A percentile compares a stretch with the other conserved stretches of the same genome.
phyloP scores from a whole-genome alignment of 1,140 invertebrate genomes.

The Neotoxoptera formosana region DNA sequence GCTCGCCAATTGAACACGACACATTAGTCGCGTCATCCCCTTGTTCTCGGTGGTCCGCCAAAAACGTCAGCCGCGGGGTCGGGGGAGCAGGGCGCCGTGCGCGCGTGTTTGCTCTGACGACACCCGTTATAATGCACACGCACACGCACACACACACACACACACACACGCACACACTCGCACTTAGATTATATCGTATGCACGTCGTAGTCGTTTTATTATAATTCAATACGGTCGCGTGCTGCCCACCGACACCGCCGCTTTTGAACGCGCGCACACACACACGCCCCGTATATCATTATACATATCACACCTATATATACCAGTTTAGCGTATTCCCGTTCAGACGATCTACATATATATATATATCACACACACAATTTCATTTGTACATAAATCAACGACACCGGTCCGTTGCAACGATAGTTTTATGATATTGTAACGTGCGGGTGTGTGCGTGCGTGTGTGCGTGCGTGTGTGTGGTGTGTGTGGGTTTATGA shows the following conservation, averaged over 20 bases:
- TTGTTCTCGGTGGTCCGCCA: background rate
- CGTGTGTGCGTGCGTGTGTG: no score
- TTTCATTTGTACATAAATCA: background rate
- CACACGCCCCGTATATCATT: background rate
- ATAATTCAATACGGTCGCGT: conserved; percentile 53
- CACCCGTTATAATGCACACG: background rate
- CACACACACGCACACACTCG: background rate
- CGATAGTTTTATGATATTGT: background rate
- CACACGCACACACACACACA: background rate
- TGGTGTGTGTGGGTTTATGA: background rate
- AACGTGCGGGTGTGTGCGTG: background rate
- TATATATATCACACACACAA: background rate
- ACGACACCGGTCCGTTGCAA: background rate
- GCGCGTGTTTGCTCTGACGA: conserved; percentile 54
- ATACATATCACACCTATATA: background rate
- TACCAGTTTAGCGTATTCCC: background rate
- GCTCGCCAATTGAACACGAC: conserved; percentile 19
- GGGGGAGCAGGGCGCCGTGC: background rate
- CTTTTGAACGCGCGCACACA: background rate
- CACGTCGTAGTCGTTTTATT: conserved; percentile 22
- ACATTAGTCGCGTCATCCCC: conserved; percentile 42
- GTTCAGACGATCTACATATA: background rate
- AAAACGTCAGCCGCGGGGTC: no score
- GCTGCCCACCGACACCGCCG: background rate
- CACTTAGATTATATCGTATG: background rate